These are phyloP conservation scores for Calliscelio sp. DNA, from an alignment of 2,888 invertebrate species.

Conservation along the genomic window DNA sequence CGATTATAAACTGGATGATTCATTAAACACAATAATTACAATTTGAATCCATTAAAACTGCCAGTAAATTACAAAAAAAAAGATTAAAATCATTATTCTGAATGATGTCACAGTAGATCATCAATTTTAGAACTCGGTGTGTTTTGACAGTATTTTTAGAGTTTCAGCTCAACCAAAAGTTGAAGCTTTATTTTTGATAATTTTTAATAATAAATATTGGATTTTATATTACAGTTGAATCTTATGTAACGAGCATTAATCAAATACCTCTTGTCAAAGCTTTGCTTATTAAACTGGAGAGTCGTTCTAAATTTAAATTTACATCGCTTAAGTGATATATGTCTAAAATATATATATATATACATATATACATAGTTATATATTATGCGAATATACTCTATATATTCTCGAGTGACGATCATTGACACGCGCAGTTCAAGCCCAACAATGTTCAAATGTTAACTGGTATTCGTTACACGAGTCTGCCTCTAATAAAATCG, in stretches of 20 bases:
- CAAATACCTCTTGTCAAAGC: constrained; percentile 46
- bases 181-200: no score
- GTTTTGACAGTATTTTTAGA: no score
- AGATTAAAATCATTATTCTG: no score
- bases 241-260: constrained; percentile 53
- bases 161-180: no score
- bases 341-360: constrained; percentile 28
- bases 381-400: background rate
- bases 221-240: constrained; percentile 2
- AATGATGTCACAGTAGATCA: no score
- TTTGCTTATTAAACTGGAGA: constrained; percentile 54
- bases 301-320: constrained; percentile 56
- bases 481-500: constrained; percentile 7
- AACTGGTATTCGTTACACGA: constrained; percentile 4
- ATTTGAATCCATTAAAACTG: no score
- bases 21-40: no score
- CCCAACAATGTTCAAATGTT: constrained; percentile 4
- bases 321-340: constrained; percentile 36
- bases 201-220: background rate
- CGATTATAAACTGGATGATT: no score
- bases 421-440: constrained; percentile 33
- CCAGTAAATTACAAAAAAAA: no score
- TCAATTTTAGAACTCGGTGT: no score
- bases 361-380: no score
- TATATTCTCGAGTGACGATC: constrained; percentile 38